A percentile compares a stretch with the other conserved stretches of the same genome.
Evolutionary conservation across 2,797 vertebrate species (phyloP).

Genomic region (Myotis findleyi): DNA sequence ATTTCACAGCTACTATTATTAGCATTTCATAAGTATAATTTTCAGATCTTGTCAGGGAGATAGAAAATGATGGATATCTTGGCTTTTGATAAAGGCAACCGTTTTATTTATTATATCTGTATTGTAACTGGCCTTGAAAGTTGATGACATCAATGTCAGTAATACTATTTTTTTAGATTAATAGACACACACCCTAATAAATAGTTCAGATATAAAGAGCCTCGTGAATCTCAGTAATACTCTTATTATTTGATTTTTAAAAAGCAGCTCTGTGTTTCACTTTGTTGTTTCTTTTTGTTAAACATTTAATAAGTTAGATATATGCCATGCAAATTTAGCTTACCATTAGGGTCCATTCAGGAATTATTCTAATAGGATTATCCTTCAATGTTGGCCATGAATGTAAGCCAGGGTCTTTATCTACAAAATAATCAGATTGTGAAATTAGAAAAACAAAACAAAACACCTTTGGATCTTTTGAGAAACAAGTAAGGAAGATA

Average conservation of each 20-base stretch:
- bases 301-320: not conserved
- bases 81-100: not conserved
- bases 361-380: not conserved
- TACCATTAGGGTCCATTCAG: not conserved
- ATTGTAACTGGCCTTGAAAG: conserved; percentile 13
- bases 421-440: not conserved
- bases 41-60: not conserved
- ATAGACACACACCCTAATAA: not conserved
- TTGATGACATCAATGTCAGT: not conserved
- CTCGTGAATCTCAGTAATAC: not conserved
- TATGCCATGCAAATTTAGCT: not conserved
- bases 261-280: conserved; percentile 5
- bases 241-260: not conserved
- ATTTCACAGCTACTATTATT: not conserved
- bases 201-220: not conserved
- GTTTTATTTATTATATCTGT: not conserved
- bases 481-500: not conserved
- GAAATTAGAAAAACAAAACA: not conserved
- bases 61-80: not conserved
- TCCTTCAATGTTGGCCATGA: not conserved
- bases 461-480: not conserved
- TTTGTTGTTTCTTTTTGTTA: conserved; percentile 32
- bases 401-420: not conserved
- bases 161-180: not conserved
- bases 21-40: not conserved